These are phyloP conservation scores for Lampris megalopsis DNA, from an alignment of 2,113 vertebrate genomes.

Conservation along the genomic window DNA sequence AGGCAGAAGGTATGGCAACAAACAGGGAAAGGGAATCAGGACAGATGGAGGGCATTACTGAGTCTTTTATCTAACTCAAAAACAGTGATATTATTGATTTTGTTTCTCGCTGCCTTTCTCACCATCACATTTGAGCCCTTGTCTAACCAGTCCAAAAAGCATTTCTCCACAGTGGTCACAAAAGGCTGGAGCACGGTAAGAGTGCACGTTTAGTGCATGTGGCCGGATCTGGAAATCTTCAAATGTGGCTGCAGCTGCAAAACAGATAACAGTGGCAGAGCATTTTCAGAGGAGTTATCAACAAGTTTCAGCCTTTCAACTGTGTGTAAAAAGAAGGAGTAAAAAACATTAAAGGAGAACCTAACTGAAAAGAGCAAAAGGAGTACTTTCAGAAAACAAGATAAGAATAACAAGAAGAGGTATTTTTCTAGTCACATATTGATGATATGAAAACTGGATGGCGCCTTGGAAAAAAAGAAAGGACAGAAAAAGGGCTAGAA, in stretches of 20 bases:
- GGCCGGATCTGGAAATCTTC: constrained; percentile 94
- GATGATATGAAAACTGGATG: too few species aligned
- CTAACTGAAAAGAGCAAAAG: neutral
- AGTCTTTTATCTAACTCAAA: too few species aligned
- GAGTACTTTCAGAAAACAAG: neutral
- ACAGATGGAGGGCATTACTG: constrained; percentile 4
- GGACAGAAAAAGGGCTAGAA: too few species aligned
- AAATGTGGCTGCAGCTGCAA: constrained; percentile 87
- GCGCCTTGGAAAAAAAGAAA: neutral
- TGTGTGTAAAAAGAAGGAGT: neutral
- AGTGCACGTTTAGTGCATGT: constrained; percentile 91
- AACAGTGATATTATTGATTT: neutral
- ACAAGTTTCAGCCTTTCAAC: constrained; percentile 3
- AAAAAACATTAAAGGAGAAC: neutral
- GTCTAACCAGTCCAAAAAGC: constrained; percentile 91
- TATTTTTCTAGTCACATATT: too few species aligned
- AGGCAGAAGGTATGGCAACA: constrained; percentile 17
- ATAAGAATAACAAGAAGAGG: neutral
- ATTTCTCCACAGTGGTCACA: constrained; percentile 94
- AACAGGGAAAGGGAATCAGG: neutral
- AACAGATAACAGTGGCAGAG: constrained; percentile 27
- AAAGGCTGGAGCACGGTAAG: constrained; percentile 90
- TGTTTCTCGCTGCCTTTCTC: constrained; percentile 39
- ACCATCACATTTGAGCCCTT: constrained; percentile 93
- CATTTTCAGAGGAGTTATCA: constrained; percentile 2